Percentiles rank a stretch among this genome's conserved stretches.
Evolutionary conservation across 1,140 invertebrate genomes (phyloP).

Genomic region (Megathymus violae): DNA sequence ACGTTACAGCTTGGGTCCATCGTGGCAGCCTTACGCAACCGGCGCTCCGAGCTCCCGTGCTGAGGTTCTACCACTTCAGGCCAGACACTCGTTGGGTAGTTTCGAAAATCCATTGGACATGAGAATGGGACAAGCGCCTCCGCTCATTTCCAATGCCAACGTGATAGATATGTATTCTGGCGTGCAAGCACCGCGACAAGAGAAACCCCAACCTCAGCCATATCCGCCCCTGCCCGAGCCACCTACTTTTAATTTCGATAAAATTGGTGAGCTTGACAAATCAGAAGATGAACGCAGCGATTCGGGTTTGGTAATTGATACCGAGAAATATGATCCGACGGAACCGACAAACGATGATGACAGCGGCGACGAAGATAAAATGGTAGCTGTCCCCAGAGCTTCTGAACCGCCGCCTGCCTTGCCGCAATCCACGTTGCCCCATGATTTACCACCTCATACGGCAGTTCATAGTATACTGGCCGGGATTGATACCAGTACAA

Average conservation of each 20-base stretch:
- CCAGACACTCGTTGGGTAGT: conserved; percentile 60
- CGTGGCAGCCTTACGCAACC: conserved; percentile 46
- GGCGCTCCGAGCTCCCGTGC: conserved; percentile 14
- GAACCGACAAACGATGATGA: conserved; percentile 85
- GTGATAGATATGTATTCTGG: conserved; percentile 31
- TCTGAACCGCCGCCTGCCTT: conserved; percentile 13
- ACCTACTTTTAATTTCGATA: conserved; percentile 81
- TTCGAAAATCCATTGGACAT: conserved; percentile 69
- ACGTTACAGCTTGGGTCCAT: conserved; percentile 46
- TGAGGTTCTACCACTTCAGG: conserved; percentile 34
- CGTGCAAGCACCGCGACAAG: conserved; percentile 28
- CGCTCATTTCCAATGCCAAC: conserved; percentile 30
- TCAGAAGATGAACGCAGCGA: conserved; percentile 86
- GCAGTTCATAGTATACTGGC: conserved; percentile 47
- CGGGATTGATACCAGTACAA: conserved; percentile 47
- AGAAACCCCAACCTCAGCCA: conserved; percentile 39
- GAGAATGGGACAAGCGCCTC: conserved; percentile 51
- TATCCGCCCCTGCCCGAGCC: conserved; percentile 82
- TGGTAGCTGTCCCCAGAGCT: conserved; percentile 14
- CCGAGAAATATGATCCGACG: conserved; percentile 86
- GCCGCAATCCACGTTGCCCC: conserved; percentile 30
- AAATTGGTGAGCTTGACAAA: conserved; percentile 64
- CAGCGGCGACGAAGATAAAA: conserved; percentile 56
- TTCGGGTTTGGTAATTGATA: conserved; percentile 87
- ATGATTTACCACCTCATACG: conserved; percentile 24